Evolutionary conservation across 2,888 invertebrate species (phyloP).

Genomic region (Thelaira solivaga): DNA sequence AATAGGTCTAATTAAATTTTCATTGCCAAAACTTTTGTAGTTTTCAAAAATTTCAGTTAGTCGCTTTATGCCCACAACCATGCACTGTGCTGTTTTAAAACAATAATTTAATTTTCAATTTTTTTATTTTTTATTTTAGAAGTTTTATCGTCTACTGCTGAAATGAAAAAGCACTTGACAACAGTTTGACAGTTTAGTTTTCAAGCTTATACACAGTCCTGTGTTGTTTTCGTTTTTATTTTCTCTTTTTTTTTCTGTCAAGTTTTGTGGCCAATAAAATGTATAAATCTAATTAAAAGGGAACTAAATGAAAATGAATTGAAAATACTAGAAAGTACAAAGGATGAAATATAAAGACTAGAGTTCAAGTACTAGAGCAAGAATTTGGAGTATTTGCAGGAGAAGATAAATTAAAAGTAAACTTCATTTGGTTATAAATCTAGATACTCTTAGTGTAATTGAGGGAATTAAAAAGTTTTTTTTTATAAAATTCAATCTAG

Average conservation of each 20-base stretch:
- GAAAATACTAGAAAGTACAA: conserved; percentile 5
- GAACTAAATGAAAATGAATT: conserved; percentile 29
- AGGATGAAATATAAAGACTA: neutral
- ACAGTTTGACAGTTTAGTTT: conserved; percentile 45
- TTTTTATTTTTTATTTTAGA: neutral
- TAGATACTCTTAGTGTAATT: no score
- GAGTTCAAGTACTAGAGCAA: neutral
- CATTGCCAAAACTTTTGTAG: no score
- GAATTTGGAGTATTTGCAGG: no score
- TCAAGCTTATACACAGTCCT: neutral
- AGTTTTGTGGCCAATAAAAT: conserved; percentile 33
- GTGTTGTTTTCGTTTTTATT: neutral
- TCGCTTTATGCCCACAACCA: no score
- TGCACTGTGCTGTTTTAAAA: neutral
- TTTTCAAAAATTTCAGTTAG: no score
- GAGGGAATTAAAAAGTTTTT: no score
- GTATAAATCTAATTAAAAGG: conserved; percentile 49
- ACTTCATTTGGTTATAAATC: no score
- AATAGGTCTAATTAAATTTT: no score
- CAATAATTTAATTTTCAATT: neutral
- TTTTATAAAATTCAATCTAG: no score
- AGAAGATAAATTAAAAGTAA: neutral
- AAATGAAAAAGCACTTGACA: conserved; percentile 26
- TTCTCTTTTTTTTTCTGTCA: neutral
- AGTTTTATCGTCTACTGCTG: neutral